Base-by-base conservation (phyloP, 2,888 invertebrate species). In the Abrostola triplasia region DNA sequence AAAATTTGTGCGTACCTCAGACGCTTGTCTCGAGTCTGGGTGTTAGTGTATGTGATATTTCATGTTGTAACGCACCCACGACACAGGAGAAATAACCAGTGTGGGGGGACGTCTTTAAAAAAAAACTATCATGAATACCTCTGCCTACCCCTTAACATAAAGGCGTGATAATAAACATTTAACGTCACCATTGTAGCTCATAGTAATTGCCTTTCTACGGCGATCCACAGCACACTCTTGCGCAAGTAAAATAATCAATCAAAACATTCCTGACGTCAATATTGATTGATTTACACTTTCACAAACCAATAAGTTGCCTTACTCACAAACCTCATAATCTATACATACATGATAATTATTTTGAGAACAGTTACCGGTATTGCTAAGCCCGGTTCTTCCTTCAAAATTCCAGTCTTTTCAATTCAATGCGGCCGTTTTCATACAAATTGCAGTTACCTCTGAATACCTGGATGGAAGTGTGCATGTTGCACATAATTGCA, bases 401-500 rank as follows among this genome's bases (percentile, higher is more conserved):
- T 67, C 62, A 66, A 76, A 72, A 77, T 70, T 77, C 77, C 76
- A 50, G 47, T 59, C 50, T 38, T 60, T 68, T 77, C 75, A 70
- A 50, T 47, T 56, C 48, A 44, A 57, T 38, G 61, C 50, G 56
- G 60, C 67, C 61, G 61, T 70, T 63, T 73, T 61, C 67, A 73
- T 70, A 68, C 67, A 58, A 68, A 76, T 67, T 42, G 65, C 67
- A 51, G 56, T 48, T 60, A 60, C 55, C 44, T 64, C 68, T 52
- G 58, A 68, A 64, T 72, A 58, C 54, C 54, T 58, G 60, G 66
- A 66, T 61, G 13, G 10, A 60, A 53, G 64, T 57, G 48, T 52
- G 66, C 62, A 55, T 67, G 61, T 64, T 59, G 61, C 70, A 71
- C 79, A 80, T 82, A 81, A 83, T 88, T 87, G 85, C 87, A 86